Conservation (phyloP, 2,888 invertebrate species). For the Abrostola triplasia region DNA sequence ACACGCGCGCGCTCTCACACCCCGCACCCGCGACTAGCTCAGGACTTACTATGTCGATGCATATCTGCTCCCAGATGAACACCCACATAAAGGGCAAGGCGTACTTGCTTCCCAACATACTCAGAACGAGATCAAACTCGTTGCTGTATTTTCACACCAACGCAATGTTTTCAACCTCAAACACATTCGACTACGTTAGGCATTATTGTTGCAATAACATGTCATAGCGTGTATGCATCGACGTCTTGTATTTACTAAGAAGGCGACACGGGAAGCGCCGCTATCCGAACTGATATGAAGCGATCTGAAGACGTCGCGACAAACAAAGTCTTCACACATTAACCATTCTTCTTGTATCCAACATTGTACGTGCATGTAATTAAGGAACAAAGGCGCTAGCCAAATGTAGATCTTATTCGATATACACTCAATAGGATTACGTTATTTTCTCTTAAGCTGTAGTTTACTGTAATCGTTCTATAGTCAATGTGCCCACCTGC, state of each 20-base stretch:
- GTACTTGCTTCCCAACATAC: constrained; percentile 1
- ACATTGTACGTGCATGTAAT: constrained; percentile 47
- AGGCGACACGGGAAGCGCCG: constrained; percentile 34
- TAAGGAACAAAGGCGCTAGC: constrained; percentile 56
- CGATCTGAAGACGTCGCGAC: constrained; percentile 21
- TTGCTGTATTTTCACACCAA: background rate
- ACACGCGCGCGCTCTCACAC: constrained; percentile 14
- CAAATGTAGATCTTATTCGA: constrained; percentile 60
- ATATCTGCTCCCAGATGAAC: constrained; percentile 15
- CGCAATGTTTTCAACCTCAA: constrained; percentile 8
- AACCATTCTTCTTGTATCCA: constrained; percentile 43
- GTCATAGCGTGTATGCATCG: constrained; percentile 38
- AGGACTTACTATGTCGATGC: constrained; percentile 29
- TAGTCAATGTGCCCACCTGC: constrained; percentile 86
- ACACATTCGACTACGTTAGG: constrained; percentile 36
- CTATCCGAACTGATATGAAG: constrained; percentile 53
- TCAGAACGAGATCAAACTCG: background rate
- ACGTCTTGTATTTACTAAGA: constrained; percentile 17
- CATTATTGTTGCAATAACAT: constrained; percentile 27
- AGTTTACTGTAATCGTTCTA: constrained; percentile 70
- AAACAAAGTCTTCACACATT: constrained; percentile 27
- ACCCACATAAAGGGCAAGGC: background rate
- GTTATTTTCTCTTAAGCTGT: constrained; percentile 63
- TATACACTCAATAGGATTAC: constrained; percentile 63
- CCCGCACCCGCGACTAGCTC: background rate